Evolutionary conservation across 2,888 invertebrate genomes (phyloP), one percentile per base, ranked within the genome.

Genomic region (Camponotus fellah): DNA sequence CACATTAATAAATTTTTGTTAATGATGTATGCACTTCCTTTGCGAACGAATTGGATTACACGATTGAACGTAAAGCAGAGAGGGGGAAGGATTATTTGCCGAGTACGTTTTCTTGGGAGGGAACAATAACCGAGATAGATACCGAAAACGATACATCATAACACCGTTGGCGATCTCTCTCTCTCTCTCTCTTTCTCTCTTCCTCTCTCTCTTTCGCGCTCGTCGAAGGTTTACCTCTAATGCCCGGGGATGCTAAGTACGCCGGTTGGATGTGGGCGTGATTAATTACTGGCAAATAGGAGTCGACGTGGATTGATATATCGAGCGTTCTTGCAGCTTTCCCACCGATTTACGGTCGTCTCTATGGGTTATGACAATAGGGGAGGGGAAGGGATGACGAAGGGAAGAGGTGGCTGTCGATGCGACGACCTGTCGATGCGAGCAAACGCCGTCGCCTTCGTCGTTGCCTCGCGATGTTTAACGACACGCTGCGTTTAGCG

Each of bases 281-380:
- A 94, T 94, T 94, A 94, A 94, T 94, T 94, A 94, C 92, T 92
- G 89, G 91, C 93, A 93, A 94, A 94, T 93, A 92, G 92, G 89
- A 91, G 85, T 91, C 88, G 92, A 94, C 93, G 92, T 93, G 88
- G 93, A 93, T 93, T 93, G 94, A 94, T 94, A 92, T 93, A 93
- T 93, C 93, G 93, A 89, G 85, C 90, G 92, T 92, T 92, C 91
- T 93, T 93, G 93, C 89, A 86, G 89, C 91, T 91, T 92, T 92
- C 89, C 91, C 90, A 86, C 89, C 92, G 91, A 93, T 93, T 92
- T 93, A 93, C 91, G 91, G 89, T 88, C 88, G 89, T 90, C 87
- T 92, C 91, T 89, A 92, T 91, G 90, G 91, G 87, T 92, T 91
- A 90, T 92, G 92, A 91, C 91, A 91, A 91, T 91, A 84, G 85